Conservation (phyloP, 2,888 invertebrate species). For the Eledone cirrhosa region DNA sequence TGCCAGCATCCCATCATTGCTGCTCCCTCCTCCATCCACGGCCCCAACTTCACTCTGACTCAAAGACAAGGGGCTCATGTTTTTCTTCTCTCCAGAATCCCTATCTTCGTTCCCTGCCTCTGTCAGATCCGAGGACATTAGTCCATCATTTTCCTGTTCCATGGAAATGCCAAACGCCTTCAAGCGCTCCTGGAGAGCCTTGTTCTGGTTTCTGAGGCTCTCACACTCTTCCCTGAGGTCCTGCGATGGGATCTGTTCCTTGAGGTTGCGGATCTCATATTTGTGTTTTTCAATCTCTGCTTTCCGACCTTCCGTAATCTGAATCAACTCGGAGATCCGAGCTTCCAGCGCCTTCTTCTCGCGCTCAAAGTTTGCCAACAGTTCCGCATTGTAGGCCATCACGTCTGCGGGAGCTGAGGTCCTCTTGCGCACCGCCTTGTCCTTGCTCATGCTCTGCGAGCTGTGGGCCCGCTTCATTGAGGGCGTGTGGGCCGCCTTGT, state of each 20-base stretch:
- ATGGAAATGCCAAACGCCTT: slow-evolving; percentile 64
- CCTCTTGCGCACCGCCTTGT: slow-evolving; percentile 53
- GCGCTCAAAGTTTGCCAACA: slow-evolving; percentile 66
- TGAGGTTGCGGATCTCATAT: slow-evolving; percentile 66
- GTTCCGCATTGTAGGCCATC: slow-evolving; percentile 66
- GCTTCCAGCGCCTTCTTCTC: slow-evolving; percentile 66
- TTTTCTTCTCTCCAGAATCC: neutral
- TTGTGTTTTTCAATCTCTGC: slow-evolving; percentile 68
- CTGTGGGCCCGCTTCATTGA: slow-evolving; percentile 63
- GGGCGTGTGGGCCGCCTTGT: slow-evolving; percentile 39
- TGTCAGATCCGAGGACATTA: slow-evolving; percentile 65
- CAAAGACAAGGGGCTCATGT: neutral
- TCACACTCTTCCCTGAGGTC: slow-evolving; percentile 61
- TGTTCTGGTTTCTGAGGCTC: slow-evolving; percentile 63
- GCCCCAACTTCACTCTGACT: slow-evolving; percentile 24
- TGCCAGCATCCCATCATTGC: slow-evolving; percentile 39
- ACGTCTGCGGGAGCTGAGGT: slow-evolving; percentile 62
- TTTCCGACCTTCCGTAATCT: slow-evolving; percentile 66
- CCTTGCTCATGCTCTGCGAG: slow-evolving; percentile 64
- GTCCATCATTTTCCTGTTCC: slow-evolving; percentile 67
- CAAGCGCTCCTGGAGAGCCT: slow-evolving; percentile 62
- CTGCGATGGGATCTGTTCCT: slow-evolving; percentile 53
- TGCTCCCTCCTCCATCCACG: slow-evolving; percentile 32
- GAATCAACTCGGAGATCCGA: slow-evolving; percentile 67
- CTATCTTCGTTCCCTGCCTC: slow-evolving; percentile 38